These are phyloP conservation scores for Parapristionchus giblindavisi DNA, from an alignment of 2,888 invertebrate species.

Conservation along the genomic window DNA sequence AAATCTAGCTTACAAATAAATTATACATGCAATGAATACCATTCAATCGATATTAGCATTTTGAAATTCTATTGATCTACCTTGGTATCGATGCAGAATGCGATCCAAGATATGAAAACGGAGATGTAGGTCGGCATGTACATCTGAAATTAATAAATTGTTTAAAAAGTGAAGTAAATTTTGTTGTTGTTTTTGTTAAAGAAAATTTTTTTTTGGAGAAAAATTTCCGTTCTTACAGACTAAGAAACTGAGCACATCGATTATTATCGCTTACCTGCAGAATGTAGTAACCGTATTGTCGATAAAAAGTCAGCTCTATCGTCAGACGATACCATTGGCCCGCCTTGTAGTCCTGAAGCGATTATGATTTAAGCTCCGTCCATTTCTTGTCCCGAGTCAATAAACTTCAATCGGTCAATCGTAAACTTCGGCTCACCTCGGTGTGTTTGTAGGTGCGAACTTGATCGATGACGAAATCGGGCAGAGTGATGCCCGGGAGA, in stretches of 20 bases:
- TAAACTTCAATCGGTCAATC: too few species aligned
- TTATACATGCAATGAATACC: too few species aligned
- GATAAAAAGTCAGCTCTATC: slow-evolving; percentile 60
- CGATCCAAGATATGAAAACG: slow-evolving; percentile 66
- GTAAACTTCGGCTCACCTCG: slow-evolving; percentile 45
- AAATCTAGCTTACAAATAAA: neutral
- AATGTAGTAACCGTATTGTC: slow-evolving; percentile 64
- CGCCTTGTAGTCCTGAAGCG: slow-evolving; percentile 58
- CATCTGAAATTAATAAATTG: slow-evolving; percentile 41
- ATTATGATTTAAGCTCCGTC: neutral
- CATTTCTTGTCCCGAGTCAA: too few species aligned
- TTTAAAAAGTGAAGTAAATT: too few species aligned
- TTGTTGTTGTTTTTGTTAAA: too few species aligned
- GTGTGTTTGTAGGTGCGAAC: slow-evolving; percentile 55
- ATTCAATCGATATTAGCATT: neutral
- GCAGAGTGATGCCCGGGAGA: slow-evolving; percentile 52
- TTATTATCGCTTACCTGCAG: slow-evolving; percentile 47
- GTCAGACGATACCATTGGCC: slow-evolving; percentile 67
- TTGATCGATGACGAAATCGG: slow-evolving; percentile 57
- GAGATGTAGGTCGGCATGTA: slow-evolving; percentile 65
- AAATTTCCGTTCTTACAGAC: neutral
- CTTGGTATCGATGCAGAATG: slow-evolving; percentile 62
- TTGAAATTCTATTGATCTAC: neutral
- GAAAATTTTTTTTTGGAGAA: too few species aligned
- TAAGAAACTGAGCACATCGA: neutral